Conservation (phyloP, 1,140 invertebrate genomes). For the Metopolophium dirhodum region DNA sequence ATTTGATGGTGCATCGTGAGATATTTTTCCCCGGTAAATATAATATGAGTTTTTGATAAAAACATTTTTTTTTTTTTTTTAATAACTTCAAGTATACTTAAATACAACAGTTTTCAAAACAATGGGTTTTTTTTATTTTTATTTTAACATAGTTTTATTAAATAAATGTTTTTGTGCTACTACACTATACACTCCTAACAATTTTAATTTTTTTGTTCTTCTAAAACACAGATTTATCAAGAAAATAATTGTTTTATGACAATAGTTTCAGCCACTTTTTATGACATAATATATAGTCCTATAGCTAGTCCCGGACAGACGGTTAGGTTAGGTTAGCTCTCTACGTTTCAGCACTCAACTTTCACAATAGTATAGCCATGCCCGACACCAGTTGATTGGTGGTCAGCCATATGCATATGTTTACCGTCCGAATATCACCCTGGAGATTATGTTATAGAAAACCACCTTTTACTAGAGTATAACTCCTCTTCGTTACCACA, state of each 20-base stretch:
- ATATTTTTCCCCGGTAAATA: neutral
- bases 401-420: neutral
- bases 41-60: too few species aligned
- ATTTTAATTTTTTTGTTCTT: neutral
- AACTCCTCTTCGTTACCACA: neutral
- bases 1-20: neutral
- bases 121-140: neutral
- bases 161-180: neutral
- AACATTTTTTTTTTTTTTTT: neutral
- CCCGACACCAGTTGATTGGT: neutral
- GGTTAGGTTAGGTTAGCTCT: neutral
- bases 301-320: neutral
- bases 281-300: neutral
- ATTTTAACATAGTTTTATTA: neutral
- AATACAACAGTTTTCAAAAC: neutral
- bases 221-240: neutral
- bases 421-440: neutral
- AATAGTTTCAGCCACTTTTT: neutral
- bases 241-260: neutral
- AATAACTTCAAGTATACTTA: neutral
- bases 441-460: neutral
- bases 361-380: neutral
- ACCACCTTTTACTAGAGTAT: neutral
- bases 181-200: neutral
- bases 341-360: neutral